phyloP scores from a whole-genome alignment of 1,140 invertebrate species.

The Hylaeus volcanicus region DNA sequence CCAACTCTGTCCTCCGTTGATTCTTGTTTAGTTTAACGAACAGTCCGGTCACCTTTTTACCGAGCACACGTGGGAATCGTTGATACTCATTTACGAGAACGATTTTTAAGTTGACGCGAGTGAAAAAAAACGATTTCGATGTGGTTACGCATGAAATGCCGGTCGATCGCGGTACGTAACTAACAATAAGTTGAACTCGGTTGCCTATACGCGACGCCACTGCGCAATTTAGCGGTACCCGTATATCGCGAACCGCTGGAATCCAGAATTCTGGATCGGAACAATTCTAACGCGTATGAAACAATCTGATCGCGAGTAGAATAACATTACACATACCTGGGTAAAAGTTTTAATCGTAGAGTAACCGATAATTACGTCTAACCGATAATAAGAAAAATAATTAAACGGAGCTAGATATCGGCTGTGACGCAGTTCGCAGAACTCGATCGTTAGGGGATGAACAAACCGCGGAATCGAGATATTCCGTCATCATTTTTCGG shows the following conservation, averaged over 20 bases:
- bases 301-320: too few species aligned
- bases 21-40: neutral
- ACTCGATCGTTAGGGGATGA: neutral
- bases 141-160: constrained; percentile 26
- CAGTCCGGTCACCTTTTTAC: constrained; percentile 2
- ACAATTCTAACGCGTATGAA: neutral
- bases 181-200: constrained; percentile 1
- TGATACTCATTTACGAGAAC: neutral
- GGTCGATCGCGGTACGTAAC: constrained; percentile 46
- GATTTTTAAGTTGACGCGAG: neutral
- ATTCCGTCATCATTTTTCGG: neutral
- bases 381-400: too few species aligned
- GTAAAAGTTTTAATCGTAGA: too few species aligned
- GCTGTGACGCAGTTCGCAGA: too few species aligned
- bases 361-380: too few species aligned
- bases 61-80: constrained; percentile 2
- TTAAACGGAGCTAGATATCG: too few species aligned
- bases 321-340: too few species aligned
- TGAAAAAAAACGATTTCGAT: constrained; percentile 1
- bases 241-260: neutral
- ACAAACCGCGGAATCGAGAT: neutral
- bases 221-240: constrained; percentile 53
- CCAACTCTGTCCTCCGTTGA: constrained; percentile 16
- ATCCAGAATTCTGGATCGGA: neutral
- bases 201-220: constrained; percentile 56